Conservation (phyloP, 2,113 vertebrate genomes). For the Ictalurus furcatus region DNA sequence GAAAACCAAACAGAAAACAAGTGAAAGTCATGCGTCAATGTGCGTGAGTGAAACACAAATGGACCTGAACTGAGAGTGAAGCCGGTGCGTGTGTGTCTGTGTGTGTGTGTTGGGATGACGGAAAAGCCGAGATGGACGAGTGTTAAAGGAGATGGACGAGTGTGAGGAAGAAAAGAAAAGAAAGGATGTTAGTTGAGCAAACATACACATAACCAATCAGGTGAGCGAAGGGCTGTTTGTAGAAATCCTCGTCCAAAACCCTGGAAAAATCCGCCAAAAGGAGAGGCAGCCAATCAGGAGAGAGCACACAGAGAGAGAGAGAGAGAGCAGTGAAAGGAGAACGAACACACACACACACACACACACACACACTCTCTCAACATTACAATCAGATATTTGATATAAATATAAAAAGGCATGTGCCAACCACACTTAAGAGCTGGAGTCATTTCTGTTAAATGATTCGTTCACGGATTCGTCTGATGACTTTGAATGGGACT, state of each 20-base stretch:
- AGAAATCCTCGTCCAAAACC: slow-evolving; percentile 99
- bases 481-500: neutral
- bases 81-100: too few species aligned
- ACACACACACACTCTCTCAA: neutral
- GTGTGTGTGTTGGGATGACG: neutral
- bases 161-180: slow-evolving; percentile 57
- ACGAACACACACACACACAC: slow-evolving; percentile 49
- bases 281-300: slow-evolving; percentile 87
- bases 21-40: neutral
- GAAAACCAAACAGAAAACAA: neutral
- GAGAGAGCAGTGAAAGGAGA: slow-evolving; percentile 79
- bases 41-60: neutral
- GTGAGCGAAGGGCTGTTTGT: slow-evolving; percentile 99
- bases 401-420: neutral
- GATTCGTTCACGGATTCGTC: neutral
- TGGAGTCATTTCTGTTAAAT: neutral
- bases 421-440: neutral
- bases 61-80: neutral
- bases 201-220: slow-evolving; percentile 99
- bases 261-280: slow-evolving; percentile 82
- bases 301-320: slow-evolving; percentile 66
- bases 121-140: slow-evolving; percentile 13
- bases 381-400: neutral
- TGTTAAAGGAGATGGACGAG: slow-evolving; percentile 33
- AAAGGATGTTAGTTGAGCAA: slow-evolving; percentile 87